Conservation (phyloP, 2,888 invertebrate genomes). For the Lamellibrachia columna region DNA sequence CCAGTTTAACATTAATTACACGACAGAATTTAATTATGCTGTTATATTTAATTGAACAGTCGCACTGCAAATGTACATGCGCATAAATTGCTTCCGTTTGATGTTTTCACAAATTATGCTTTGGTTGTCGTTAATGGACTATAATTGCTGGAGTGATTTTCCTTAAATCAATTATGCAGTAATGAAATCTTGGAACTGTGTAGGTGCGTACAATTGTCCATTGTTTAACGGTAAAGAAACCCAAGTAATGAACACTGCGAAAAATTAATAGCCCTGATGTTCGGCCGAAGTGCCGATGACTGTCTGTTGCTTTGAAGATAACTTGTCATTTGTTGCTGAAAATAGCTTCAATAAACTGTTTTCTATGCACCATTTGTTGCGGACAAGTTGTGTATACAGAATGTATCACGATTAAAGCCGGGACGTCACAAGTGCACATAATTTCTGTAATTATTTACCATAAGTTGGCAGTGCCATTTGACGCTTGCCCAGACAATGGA, state of each 20-base stretch:
- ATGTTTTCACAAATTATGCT: not conserved
- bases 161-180: slow-evolving; percentile 16
- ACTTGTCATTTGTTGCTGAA: not conserved
- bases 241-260: not conserved
- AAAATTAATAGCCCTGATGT: slow-evolving; percentile 12
- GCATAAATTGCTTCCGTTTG: not conserved
- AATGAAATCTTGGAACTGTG: not conserved
- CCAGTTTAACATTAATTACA: not conserved
- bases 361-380: not conserved
- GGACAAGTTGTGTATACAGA: not conserved
- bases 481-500: not conserved
- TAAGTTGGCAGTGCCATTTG: not conserved
- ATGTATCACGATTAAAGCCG: not conserved
- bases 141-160: not conserved
- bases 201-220: not conserved
- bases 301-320: not conserved
- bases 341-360: slow-evolving; percentile 11
- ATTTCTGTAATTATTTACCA: not conserved
- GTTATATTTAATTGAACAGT: slow-evolving; percentile 10
- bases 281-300: not conserved
- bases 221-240: not conserved
- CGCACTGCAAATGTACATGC: not conserved
- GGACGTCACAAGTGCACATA: not conserved
- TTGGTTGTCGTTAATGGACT: not conserved
- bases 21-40: not conserved